Evolutionary conservation across 2,113 vertebrate species (phyloP).

Genomic region (Eolophus roseicapilla): DNA sequence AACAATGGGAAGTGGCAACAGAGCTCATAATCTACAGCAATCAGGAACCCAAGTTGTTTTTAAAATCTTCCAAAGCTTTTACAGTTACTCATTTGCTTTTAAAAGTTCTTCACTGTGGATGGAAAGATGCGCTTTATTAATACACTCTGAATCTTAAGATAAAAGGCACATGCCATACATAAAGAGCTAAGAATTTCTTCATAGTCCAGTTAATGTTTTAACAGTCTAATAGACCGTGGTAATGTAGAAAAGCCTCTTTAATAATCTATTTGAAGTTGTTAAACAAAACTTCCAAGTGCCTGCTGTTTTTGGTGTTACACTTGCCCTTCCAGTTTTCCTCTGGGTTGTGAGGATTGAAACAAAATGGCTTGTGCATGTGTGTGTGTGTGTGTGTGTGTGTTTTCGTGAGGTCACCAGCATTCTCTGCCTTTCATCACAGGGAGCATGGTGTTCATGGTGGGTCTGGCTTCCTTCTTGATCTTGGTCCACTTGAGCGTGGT

Average conservation of each 20-base stretch:
- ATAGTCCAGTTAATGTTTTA: neutral
- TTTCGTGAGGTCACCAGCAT: neutral
- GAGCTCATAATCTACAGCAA: neutral
- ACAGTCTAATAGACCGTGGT: neutral
- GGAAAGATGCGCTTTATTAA: accelerated
- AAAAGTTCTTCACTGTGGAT: neutral
- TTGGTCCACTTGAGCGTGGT: neutral
- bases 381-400: accelerated
- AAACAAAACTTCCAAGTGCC: neutral
- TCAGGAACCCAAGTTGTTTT: neutral
- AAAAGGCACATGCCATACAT: neutral
- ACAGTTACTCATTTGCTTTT: neutral
- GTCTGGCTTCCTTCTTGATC: neutral
- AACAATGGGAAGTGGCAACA: neutral
- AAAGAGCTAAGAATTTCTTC: neutral
- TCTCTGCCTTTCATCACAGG: neutral
- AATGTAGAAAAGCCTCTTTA: neutral
- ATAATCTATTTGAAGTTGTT: neutral
- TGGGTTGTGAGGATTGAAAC: neutral
- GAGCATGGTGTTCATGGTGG: neutral
- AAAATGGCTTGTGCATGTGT: neutral
- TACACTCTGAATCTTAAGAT: neutral
- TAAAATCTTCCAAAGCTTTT: neutral
- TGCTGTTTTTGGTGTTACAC: neutral
- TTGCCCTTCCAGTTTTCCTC: neutral